Evolutionary conservation across 2,888 invertebrate species (phyloP).

Genomic region (Abrostola tripartita): DNA sequence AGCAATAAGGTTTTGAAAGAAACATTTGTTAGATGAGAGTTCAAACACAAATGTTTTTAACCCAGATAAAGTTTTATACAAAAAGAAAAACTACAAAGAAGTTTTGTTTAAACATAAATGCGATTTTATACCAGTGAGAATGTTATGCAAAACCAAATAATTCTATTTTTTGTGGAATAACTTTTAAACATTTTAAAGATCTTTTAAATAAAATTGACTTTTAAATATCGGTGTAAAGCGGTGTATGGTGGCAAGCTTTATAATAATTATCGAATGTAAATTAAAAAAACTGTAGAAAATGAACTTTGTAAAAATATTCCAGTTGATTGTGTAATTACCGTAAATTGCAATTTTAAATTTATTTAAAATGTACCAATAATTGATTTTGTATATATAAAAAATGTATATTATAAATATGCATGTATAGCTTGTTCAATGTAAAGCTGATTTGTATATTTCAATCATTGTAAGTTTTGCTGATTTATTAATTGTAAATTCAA

Average conservation of each 20-base stretch:
- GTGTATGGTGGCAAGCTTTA: slow-evolving; percentile 20
- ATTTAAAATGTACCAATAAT: neutral
- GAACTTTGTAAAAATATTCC: neutral
- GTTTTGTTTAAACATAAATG: slow-evolving; percentile 5
- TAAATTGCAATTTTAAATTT: neutral
- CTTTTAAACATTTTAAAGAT: neutral
- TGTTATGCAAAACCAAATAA: neutral
- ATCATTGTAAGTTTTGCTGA: neutral
- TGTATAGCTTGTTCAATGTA: neutral
- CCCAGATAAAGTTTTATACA: slow-evolving; percentile 20
- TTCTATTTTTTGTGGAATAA: slow-evolving; percentile 19
- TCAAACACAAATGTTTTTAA: slow-evolving; percentile 5
- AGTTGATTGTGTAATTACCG: neutral
- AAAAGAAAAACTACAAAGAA: slow-evolving; percentile 3
- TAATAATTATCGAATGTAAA: neutral
- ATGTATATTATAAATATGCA: neutral
- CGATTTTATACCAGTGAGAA: neutral
- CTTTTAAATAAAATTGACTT: slow-evolving; percentile 1
- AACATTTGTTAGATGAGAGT: slow-evolving; percentile 14
- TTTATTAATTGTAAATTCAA: neutral
- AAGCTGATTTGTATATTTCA: neutral
- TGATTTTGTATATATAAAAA: slow-evolving; percentile 1
- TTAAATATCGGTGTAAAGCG: slow-evolving; percentile 24
- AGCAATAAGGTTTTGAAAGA: neutral
- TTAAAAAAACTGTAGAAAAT: neutral